These are phyloP conservation scores for Artibeus lituratus DNA, from an alignment of 2,797 vertebrate species.

Conservation along the genomic window DNA sequence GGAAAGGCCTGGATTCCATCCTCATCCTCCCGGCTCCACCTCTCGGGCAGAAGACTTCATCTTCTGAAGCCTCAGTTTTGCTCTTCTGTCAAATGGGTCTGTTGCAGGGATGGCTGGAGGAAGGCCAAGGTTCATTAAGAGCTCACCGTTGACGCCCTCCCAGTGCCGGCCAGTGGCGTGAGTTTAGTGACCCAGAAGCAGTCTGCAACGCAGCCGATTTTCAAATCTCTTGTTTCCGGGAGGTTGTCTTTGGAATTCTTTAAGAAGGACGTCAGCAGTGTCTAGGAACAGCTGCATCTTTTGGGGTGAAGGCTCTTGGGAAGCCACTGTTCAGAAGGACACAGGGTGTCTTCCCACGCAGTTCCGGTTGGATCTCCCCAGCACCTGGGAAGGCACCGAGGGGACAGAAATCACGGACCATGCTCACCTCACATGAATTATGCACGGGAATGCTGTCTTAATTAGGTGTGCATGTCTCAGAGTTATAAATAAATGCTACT, in stretches of 20 bases:
- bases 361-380: slow-evolving; percentile 38
- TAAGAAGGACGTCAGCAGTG: not conserved
- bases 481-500: slow-evolving; percentile 81
- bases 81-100: not conserved
- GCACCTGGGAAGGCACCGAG: slow-evolving; percentile 56
- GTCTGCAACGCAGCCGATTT: not conserved
- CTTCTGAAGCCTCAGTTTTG: not conserved
- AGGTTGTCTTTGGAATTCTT: not conserved
- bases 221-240: not conserved
- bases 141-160: not conserved
- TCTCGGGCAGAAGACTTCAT: not conserved
- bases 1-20: not conserved
- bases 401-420: slow-evolving; percentile 73
- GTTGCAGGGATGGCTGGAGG: not conserved
- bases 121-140: not conserved
- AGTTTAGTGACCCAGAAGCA: not conserved
- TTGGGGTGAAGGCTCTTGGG: not conserved
- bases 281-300: not conserved
- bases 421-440: slow-evolving; percentile 74
- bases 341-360: not conserved
- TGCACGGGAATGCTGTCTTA: slow-evolving; percentile 71
- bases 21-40: not conserved
- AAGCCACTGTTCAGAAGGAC: slow-evolving; percentile 15
- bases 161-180: not conserved
- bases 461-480: slow-evolving; percentile 77